Evolutionary conservation across 2,113 vertebrate genomes (phyloP).

Genomic region (Macaca mulatta): DNA sequence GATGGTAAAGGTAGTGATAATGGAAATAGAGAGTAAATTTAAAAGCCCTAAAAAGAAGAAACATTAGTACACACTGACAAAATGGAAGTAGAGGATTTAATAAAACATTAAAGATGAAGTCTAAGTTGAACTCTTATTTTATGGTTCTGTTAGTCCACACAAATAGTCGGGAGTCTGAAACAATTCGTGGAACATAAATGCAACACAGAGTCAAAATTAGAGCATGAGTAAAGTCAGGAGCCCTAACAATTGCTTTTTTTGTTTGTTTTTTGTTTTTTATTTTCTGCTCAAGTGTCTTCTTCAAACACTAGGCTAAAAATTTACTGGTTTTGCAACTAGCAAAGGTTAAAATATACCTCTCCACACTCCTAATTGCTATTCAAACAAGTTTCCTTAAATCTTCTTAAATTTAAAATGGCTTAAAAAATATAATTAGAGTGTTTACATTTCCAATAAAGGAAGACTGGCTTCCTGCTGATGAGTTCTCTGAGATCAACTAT

Average conservation of each 20-base stretch:
- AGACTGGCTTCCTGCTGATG: neutral
- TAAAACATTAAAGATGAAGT: neutral
- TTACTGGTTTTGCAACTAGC: neutral
- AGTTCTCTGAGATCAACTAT: neutral
- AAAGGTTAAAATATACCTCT: neutral
- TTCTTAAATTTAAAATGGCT: slow-evolving; percentile 34
- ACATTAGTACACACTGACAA: neutral
- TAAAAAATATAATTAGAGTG: slow-evolving; percentile 49
- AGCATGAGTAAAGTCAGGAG: neutral
- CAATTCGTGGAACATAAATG: neutral
- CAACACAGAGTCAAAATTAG: neutral
- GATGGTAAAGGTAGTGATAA: neutral
- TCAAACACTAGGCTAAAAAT: neutral
- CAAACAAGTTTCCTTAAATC: neutral
- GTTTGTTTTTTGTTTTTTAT: neutral
- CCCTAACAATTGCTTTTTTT: neutral
- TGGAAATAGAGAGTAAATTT: neutral
- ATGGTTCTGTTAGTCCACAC: neutral
- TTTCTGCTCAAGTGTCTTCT: neutral
- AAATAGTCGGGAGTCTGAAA: neutral
- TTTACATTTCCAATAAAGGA: slow-evolving; percentile 31
- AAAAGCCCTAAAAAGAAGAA: neutral
- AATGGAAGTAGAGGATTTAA: neutral
- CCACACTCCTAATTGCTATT: neutral
- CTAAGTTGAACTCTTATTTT: neutral